These are phyloP conservation scores for Triplophysa siluroides DNA, from an alignment of 2,113 vertebrate genomes.

Conservation along the genomic window DNA sequence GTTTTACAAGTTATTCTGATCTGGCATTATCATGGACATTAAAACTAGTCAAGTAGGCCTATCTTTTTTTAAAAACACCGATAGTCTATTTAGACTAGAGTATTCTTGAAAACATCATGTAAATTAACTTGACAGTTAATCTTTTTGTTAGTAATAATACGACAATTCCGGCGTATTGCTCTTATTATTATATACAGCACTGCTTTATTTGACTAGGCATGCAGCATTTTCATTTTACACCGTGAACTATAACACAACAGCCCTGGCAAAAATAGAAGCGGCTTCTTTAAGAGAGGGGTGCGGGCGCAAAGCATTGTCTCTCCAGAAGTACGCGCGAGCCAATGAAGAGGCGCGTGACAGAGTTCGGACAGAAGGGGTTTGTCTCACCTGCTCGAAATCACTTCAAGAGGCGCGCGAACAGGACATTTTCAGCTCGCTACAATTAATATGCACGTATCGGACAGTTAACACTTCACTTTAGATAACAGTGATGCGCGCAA, in stretches of 20 bases:
- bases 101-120: background rate
- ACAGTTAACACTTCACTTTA: conserved; percentile 60
- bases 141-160: background rate
- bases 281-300: conserved; percentile 76
- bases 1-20: background rate
- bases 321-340: conserved; percentile 60
- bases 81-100: background rate
- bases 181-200: background rate
- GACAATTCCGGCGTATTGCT: no score
- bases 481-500: conserved; percentile 41
- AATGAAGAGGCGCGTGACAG: conserved; percentile 69
- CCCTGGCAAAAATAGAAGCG: conserved; percentile 58
- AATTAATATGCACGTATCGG: conserved; percentile 64
- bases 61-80: no score
- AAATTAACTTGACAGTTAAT: background rate
- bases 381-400: conserved; percentile 78
- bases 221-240: background rate
- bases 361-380: conserved; percentile 64
- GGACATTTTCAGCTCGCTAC: conserved; percentile 58
- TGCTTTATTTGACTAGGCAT: background rate
- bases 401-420: conserved; percentile 63
- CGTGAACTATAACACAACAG: background rate
- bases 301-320: conserved; percentile 62
- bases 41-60: background rate
- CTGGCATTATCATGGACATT: no score